Evolutionary conservation across 2,888 invertebrate species (phyloP).

Genomic region (Eristalis intricaria): DNA sequence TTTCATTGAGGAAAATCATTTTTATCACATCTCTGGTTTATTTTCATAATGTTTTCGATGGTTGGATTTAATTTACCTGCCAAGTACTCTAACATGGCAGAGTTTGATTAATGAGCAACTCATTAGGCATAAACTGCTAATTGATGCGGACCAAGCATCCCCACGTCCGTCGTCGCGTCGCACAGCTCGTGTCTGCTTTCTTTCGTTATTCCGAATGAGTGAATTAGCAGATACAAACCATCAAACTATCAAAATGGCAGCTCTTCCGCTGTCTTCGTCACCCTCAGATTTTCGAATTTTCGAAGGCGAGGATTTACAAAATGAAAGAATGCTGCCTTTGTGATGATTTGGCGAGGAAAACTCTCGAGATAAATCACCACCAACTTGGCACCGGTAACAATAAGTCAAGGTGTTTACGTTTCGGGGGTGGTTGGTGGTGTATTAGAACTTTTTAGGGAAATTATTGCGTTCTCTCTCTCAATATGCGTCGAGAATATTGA

Average conservation of each 20-base stretch:
- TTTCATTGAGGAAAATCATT: constrained; percentile 30
- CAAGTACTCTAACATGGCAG: constrained; percentile 46
- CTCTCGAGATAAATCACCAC: constrained; percentile 31
- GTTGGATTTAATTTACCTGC: constrained; percentile 57
- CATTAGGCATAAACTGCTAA: constrained; percentile 63
- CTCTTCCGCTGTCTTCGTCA: neutral
- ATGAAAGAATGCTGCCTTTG: constrained; percentile 26
- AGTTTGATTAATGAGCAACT: constrained; percentile 57
- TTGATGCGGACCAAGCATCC: constrained; percentile 51
- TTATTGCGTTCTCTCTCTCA: neutral
- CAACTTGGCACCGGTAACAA: neutral
- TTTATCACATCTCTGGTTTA: constrained; percentile 35
- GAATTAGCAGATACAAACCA: constrained; percentile 22
- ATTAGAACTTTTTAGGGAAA: constrained; percentile 1
- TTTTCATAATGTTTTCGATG: constrained; percentile 47
- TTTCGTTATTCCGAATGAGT: constrained; percentile 25
- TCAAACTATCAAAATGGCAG: constrained; percentile 25
- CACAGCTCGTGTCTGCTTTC: constrained; percentile 22
- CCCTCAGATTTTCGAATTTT: neutral
- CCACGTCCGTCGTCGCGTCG: neutral
- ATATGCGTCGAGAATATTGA: neutral
- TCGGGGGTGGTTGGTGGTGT: neutral
- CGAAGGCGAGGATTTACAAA: constrained; percentile 15
- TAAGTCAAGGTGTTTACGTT: neutral
- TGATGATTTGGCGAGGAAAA: constrained; percentile 12